A percentile compares a stretch with the other conserved stretches of the same genome.
These are phyloP conservation scores for Phoebastria nigripes DNA, from an alignment of 2,797 vertebrate genomes.

Conservation along the genomic window DNA sequence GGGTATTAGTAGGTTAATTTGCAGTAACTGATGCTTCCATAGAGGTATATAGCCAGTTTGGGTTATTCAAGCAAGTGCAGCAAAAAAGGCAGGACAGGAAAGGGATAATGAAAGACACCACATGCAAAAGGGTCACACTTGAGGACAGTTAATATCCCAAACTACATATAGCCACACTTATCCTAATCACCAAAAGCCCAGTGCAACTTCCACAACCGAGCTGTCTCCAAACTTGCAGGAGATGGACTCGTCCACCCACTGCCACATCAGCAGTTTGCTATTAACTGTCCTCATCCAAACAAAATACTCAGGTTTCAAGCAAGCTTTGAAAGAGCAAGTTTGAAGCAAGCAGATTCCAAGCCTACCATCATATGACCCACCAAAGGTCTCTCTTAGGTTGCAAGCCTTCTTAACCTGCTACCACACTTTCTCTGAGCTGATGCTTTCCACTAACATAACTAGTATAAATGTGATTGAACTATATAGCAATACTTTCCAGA, in stretches of 20 bases:
- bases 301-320: neutral
- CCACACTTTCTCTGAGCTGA: neutral
- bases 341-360: neutral
- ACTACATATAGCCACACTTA: neutral
- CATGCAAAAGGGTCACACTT: constrained; percentile 45
- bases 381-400: neutral
- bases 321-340: neutral
- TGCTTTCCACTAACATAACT: neutral
- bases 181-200: neutral
- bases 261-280: neutral
- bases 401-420: neutral
- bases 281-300: constrained; percentile 49
- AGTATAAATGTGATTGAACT: neutral
- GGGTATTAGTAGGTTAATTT: constrained; percentile 32
- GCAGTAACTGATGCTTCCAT: constrained; percentile 65
- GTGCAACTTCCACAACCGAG: neutral
- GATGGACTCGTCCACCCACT: neutral
- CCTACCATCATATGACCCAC: neutral
- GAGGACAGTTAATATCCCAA: constrained; percentile 55
- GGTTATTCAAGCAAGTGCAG: constrained; percentile 58
- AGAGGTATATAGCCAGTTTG: constrained; percentile 45
- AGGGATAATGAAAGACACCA: neutral
- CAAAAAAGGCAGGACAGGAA: neutral
- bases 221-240: neutral
- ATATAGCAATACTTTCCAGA: neutral